These are phyloP conservation scores for Ptilodon capucinus DNA, from an alignment of 2,888 invertebrate species.

Conservation along the genomic window DNA sequence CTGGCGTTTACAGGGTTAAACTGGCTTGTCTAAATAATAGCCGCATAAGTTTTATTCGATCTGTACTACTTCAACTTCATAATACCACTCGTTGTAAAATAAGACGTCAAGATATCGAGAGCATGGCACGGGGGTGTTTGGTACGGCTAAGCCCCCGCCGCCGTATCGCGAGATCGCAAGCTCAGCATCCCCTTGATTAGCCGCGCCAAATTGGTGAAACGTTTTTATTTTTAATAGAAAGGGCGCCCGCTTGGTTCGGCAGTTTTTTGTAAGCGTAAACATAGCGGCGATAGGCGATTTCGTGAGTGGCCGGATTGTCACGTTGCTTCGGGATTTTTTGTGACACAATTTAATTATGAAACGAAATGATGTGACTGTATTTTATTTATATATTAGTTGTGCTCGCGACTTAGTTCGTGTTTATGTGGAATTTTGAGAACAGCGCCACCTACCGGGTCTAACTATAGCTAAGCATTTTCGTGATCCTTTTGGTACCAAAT, in stretches of 20 bases:
- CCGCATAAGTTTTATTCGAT: neutral
- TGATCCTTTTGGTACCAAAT: too few species aligned
- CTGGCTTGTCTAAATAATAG: too few species aligned
- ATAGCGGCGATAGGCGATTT: constrained; percentile 12
- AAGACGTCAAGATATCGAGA: neutral
- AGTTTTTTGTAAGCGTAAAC: constrained; percentile 36
- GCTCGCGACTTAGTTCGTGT: too few species aligned
- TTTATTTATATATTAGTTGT: too few species aligned
- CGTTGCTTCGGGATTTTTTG: too few species aligned
- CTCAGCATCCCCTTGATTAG: constrained; percentile 51
- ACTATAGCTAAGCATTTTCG: too few species aligned
- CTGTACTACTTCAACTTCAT: neutral
- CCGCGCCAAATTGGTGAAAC: constrained; percentile 41
- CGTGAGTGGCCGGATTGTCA: constrained; percentile 2
- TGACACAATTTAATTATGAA: too few species aligned
- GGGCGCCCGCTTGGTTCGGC: constrained; percentile 34
- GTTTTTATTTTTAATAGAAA: constrained; percentile 53
- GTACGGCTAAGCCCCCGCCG: constrained; percentile 7
- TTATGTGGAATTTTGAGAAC: too few species aligned
- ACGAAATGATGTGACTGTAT: too few species aligned
- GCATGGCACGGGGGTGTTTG: neutral
- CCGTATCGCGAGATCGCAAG: constrained; percentile 33
- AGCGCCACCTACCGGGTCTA: too few species aligned
- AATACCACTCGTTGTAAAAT: neutral
- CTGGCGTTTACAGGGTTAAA: too few species aligned